Conservation (phyloP, 2,888 invertebrate genomes). For the Pinctada fucata region DNA sequence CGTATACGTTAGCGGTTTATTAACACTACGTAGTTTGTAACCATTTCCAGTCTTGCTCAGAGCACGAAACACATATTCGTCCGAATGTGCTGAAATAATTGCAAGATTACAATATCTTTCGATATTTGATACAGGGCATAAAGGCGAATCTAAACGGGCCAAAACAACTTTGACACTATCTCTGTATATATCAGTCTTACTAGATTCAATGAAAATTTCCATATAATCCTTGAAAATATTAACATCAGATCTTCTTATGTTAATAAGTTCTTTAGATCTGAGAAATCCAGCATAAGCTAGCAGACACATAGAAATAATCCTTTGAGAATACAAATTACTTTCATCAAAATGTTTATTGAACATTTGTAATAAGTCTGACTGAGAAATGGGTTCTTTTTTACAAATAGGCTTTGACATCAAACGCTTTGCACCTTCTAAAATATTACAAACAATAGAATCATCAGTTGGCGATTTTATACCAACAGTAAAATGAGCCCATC, state of each 20-base stretch:
- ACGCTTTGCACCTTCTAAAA: slow-evolving; percentile 37
- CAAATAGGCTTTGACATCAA: slow-evolving; percentile 21
- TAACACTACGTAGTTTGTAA: background rate
- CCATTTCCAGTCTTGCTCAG: no score
- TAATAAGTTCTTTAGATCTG: slow-evolving; percentile 36
- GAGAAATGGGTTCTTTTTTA: slow-evolving; percentile 38
- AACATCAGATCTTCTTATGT: slow-evolving; percentile 32
- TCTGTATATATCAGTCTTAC: slow-evolving; percentile 33
- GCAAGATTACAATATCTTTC: no score
- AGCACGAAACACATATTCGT: slow-evolving; percentile 19
- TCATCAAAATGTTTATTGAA: slow-evolving; percentile 20
- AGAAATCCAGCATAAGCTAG: slow-evolving; percentile 40
- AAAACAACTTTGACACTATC: slow-evolving; percentile 32
- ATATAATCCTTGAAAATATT: slow-evolving; percentile 16
- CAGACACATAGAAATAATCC: slow-evolving; percentile 34
- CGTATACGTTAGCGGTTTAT: slow-evolving; percentile 19
- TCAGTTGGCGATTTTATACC: slow-evolving; percentile 37
- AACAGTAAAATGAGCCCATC: slow-evolving; percentile 42
- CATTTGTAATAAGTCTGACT: slow-evolving; percentile 24
- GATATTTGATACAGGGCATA: no score
- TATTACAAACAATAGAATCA: slow-evolving; percentile 31
- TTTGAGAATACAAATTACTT: slow-evolving; percentile 36
- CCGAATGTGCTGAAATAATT: background rate
- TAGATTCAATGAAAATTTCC: slow-evolving; percentile 31
- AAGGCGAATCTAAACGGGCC: no score